Conservation (phyloP, 2,113 vertebrate genomes). For the Empidonax traillii region DNA sequence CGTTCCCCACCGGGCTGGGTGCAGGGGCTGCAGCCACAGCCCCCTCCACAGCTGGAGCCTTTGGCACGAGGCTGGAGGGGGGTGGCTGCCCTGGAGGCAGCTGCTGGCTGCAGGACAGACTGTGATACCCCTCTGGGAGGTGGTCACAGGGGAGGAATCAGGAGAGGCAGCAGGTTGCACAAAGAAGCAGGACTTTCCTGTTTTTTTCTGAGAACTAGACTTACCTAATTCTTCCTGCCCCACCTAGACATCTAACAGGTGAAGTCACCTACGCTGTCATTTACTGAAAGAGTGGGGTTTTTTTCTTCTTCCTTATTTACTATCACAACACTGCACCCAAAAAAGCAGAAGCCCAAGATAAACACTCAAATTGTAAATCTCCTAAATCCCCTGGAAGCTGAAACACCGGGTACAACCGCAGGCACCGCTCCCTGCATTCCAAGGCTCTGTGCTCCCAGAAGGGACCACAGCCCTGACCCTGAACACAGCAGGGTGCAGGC, state of each 20-base stretch:
- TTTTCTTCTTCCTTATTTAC: background rate
- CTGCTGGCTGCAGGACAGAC: background rate
- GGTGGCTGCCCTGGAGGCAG: background rate
- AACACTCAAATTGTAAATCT: background rate
- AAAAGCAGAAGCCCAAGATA: background rate
- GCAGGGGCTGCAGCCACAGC: background rate
- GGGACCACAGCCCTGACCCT: background rate
- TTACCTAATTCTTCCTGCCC: background rate
- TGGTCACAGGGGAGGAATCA: background rate
- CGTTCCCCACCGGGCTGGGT: background rate
- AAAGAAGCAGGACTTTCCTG: background rate
- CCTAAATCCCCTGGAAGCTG: background rate
- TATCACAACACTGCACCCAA: no score
- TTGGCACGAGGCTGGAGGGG: accelerated
- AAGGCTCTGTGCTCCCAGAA: background rate
- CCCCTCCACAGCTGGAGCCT: background rate
- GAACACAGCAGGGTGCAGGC: accelerated
- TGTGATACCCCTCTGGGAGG: background rate
- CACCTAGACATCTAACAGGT: background rate
- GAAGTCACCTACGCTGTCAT: background rate
- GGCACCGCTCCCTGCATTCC: background rate
- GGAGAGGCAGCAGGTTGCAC: background rate
- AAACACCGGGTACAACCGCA: accelerated
- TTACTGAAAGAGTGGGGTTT: background rate
- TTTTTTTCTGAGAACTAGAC: background rate